A percentile compares a stretch with the other conserved stretches of the same genome.
phyloP scores from a whole-genome alignment of 2,888 invertebrate species.

The Amorpha juglandis region DNA sequence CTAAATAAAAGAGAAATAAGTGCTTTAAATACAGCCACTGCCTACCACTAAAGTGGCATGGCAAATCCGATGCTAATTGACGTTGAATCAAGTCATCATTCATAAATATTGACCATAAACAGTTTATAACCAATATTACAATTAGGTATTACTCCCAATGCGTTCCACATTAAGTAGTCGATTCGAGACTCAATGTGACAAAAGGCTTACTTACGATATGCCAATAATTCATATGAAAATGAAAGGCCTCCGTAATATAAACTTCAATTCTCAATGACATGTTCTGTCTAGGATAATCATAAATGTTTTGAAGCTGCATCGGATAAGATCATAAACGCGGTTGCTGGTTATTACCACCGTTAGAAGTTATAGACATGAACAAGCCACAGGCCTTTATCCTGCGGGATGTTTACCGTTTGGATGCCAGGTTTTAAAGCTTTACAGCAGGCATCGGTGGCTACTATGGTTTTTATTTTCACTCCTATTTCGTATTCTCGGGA shows the following conservation, averaged over 20 bases:
- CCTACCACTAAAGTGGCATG: too few species aligned
- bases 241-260: neutral
- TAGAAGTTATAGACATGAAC: constrained; percentile 43
- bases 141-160: too few species aligned
- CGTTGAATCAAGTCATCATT: too few species aligned
- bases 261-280: constrained; percentile 5
- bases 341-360: constrained; percentile 48
- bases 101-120: too few species aligned
- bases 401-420: constrained; percentile 51
- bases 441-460: neutral
- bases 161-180: too few species aligned
- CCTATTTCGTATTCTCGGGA: too few species aligned
- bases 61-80: too few species aligned
- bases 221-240: neutral
- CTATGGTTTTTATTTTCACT: too few species aligned
- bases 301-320: constrained; percentile 35
- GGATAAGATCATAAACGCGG: constrained; percentile 44
- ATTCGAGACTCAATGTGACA: neutral
- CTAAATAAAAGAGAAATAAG: too few species aligned
- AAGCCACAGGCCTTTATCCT: constrained; percentile 40
- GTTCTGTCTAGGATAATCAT: neutral
- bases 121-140: too few species aligned
- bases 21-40: too few species aligned
- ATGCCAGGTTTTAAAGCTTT: constrained; percentile 37
- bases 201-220: neutral